Percentiles rank a stretch among this genome's conserved stretches.
Evolutionary conservation across 2,113 vertebrate genomes (phyloP).

Genomic region (Aspidoscelis tigris): DNA sequence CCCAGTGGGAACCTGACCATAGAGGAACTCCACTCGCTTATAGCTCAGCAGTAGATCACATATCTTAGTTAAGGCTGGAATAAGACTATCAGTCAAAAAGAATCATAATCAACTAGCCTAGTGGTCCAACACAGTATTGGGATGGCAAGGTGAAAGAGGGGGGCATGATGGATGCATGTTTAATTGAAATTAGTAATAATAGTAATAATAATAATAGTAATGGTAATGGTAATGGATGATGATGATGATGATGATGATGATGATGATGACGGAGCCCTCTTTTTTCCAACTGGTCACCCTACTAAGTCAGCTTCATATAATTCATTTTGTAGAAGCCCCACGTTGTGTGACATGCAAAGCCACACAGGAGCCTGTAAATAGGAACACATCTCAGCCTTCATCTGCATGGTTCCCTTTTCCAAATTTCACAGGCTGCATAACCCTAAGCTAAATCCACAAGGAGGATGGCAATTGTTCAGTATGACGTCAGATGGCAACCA

Average conservation of each 20-base stretch:
- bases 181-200: too few relatives aligned
- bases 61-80: background rate
- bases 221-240: too few relatives aligned
- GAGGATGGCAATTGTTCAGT: background rate
- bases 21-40: background rate
- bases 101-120: background rate
- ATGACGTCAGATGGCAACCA: background rate
- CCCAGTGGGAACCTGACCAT: too few relatives aligned
- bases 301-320: background rate
- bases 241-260: too few relatives aligned
- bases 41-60: background rate
- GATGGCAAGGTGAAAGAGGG: too few relatives aligned
- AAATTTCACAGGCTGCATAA: background rate
- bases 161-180: too few relatives aligned
- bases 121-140: background rate
- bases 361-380: background rate
- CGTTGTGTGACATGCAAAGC: background rate
- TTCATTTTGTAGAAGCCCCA: background rate
- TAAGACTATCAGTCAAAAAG: background rate
- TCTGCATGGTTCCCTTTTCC: background rate
- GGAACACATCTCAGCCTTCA: background rate
- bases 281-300: too few relatives aligned
- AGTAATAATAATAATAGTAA: too few relatives aligned
- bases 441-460: background rate
- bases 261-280: too few relatives aligned